phyloP scores from a whole-genome alignment of 2,888 invertebrate species.

The Globia sparganii region DNA sequence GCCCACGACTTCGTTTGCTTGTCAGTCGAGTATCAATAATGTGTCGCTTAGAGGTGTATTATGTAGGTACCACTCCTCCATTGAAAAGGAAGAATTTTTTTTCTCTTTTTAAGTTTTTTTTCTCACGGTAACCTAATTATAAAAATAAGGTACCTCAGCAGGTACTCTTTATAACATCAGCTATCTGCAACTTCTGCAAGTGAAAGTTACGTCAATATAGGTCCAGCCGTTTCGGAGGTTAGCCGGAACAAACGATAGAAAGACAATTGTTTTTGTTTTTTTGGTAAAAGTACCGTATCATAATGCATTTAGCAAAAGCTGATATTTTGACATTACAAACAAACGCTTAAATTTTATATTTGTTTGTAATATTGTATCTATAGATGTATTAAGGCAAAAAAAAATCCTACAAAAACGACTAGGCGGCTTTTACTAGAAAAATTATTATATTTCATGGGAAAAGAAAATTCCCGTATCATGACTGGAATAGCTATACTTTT shows the following conservation, averaged over 20 bases:
- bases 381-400: not conserved
- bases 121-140: too few relatives aligned
- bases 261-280: too few relatives aligned
- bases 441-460: constrained; percentile 23
- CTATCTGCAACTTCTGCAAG: not conserved
- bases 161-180: not conserved
- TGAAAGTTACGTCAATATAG: not conserved
- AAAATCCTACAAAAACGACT: constrained; percentile 15
- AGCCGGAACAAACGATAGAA: not conserved
- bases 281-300: too few relatives aligned
- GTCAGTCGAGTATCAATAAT: not conserved
- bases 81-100: not conserved
- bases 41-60: not conserved
- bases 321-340: not conserved
- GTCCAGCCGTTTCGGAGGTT: too few relatives aligned
- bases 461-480: constrained; percentile 30
- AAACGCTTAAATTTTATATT: not conserved
- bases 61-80: not conserved
- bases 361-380: not conserved
- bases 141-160: too few relatives aligned
- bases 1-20: not conserved
- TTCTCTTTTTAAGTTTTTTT: not conserved
- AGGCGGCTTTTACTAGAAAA: constrained; percentile 13
- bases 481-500: constrained; percentile 28
- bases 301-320: too few relatives aligned